Base-by-base conservation (phyloP, 2,888 invertebrate species). In the Limnephilus lunatus region DNA sequence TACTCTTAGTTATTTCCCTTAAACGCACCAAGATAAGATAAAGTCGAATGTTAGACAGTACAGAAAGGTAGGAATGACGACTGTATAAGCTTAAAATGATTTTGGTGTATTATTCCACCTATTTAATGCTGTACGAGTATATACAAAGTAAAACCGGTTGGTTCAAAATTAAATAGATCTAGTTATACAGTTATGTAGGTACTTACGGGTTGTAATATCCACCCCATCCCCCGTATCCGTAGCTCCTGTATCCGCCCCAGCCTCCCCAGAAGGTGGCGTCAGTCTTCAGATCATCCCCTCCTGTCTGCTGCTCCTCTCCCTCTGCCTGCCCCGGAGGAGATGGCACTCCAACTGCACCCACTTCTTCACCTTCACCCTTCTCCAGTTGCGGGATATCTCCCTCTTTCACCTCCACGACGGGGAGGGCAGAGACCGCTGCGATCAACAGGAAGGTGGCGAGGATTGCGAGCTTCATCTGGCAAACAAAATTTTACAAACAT, bases 131-230 rank as follows among this genome's bases (percentile, higher is more conserved):
- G n/a, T n/a, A n/a, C n/a, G n/a, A n/a, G 39, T 39, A 39, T 9
- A 39, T 39, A 39, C 39, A 39, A 39, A 9, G 39, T 39, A 9
- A 35, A 35, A 39, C 39, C 0, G 1, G 39, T 7, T 39, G 39
- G 44, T 12, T 44, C 5, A 44, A 48, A 48, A 15, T 15, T 14
- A 15, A 48, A 48, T 12, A 14, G 0, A 48, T 48, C 48, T 14
- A 14, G 48, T 48, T 48, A 15, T 3, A 35, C 0, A 35, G 35
- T 35, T 35, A n/a, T n/a, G n/a, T 1, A 44, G 25, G 68, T 83
- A 91, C 91, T 89, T 89, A 89, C 85, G 92, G 92, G 92, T 95
- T 95, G 85, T 95, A 94, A 90, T 95, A 95, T 32, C 83, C 83
- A 39, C 83, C 83, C 89, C 94, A 94, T 3, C 91, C 81, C 3